Percentiles rank a stretch among this genome's conserved stretches.
phyloP scores from a whole-genome alignment of 2,888 invertebrate genomes.

The Periphyllus acericola region DNA sequence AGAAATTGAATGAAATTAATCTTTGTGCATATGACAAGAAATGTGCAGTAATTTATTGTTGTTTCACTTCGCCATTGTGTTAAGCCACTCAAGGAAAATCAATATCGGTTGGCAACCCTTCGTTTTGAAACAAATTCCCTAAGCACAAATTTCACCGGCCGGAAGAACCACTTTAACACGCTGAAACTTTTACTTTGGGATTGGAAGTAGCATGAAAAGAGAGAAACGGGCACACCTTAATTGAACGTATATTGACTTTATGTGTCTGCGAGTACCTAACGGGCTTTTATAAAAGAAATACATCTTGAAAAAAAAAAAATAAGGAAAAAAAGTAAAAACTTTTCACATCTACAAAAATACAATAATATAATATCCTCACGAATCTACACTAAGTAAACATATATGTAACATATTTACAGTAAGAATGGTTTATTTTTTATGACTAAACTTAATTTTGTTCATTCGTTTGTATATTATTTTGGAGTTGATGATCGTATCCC shows the following conservation, averaged over 20 bases:
- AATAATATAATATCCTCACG: not conserved
- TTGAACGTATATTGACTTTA: constrained; percentile 53
- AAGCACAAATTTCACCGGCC: constrained; percentile 48
- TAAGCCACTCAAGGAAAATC: constrained; percentile 45
- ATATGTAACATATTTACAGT: not conserved
- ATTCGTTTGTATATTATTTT: not conserved
- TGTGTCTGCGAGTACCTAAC: constrained; percentile 37
- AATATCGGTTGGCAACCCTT: constrained; percentile 47
- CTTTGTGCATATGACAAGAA: not conserved
- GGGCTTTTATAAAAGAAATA: constrained; percentile 25
- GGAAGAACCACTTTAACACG: constrained; percentile 47
- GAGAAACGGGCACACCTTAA: constrained; percentile 24
- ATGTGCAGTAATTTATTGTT: constrained; percentile 30
- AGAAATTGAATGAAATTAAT: constrained; percentile 23
- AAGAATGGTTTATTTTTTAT: not conserved
- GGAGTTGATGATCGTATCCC: not conserved
- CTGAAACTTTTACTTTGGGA: constrained; percentile 40
- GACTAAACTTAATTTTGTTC: not conserved
- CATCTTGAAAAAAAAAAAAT: not conserved
- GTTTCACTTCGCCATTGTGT: not conserved
- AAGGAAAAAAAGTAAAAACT: constrained; percentile 26
- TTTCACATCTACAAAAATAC: not conserved
- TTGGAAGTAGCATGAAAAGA: constrained; percentile 22
- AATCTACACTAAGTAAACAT: not conserved
- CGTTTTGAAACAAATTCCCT: constrained; percentile 49